Conservation (phyloP, 2,113 vertebrate species). For the Hippocampus abdominalis region DNA sequence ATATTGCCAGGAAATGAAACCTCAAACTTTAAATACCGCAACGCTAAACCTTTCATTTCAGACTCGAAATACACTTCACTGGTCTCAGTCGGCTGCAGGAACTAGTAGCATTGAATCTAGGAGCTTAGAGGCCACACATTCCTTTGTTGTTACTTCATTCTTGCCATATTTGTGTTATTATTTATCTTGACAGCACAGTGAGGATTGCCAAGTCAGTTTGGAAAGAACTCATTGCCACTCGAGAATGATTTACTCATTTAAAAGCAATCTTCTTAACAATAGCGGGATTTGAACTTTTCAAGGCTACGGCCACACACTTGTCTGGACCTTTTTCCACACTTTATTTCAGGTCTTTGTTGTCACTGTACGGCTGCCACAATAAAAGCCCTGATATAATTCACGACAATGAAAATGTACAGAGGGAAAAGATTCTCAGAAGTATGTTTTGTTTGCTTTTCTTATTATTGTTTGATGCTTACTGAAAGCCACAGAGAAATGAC, state of each 20-base stretch:
- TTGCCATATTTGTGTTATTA: constrained; percentile 43
- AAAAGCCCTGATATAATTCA: neutral
- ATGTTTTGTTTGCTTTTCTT: neutral
- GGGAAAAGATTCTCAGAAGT: neutral
- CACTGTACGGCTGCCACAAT: neutral
- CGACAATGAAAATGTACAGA: constrained; percentile 1
- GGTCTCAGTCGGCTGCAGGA: constrained; percentile 17
- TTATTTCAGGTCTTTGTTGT: constrained; percentile 4
- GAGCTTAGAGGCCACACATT: constrained; percentile 38
- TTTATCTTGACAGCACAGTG: constrained; percentile 44
- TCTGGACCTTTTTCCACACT: constrained; percentile 9
- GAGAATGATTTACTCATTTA: constrained; percentile 49
- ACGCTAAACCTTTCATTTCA: neutral
- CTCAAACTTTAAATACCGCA: neutral
- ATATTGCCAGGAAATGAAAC: neutral
- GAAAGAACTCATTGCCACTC: constrained; percentile 36
- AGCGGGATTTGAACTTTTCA: constrained; percentile 31
- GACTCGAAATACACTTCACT: constrained; percentile 7
- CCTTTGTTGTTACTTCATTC: constrained; percentile 49
- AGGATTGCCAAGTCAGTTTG: constrained; percentile 50
- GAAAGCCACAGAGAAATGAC: neutral
- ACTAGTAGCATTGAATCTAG: constrained; percentile 35
- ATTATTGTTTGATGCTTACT: neutral
- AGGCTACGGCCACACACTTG: constrained; percentile 17
- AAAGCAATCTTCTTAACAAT: constrained; percentile 45